Base-by-base conservation (phyloP, 2,888 invertebrate species). In the Micoletzkya japonica region DNA sequence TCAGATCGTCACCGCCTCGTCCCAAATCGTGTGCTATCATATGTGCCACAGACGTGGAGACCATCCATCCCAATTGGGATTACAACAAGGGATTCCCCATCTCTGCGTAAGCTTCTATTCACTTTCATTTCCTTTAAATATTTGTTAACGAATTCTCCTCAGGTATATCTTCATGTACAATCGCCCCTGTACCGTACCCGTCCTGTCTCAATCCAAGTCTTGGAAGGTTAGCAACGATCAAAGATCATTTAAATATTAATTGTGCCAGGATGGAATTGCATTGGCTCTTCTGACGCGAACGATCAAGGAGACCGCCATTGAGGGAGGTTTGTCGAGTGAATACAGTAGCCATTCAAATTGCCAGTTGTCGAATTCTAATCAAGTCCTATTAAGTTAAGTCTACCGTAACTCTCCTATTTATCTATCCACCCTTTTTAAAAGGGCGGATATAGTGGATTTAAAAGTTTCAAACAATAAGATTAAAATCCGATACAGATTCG, bases 161-260 rank as follows among this genome's bases (percentile, higher is more conserved):
- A 63, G 63, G 4, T 63, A 52, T 50, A 63, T 63, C 52, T 63
- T 63, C 34, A 49, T 63, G 50, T 28, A 28, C 54, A 66, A 66
- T 37, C 64, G 64, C 20, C 54, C 64, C 28, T 14, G 54, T 26
- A 52, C 37, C n/a, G 37, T 66, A 26, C 64, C 64, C 30, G 52
- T 66, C 44, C 52, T 66, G 17, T 37, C 37, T 17, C 36, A 66
- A 30, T 66, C 64, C 26, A 34, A 34, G 17, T 26, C 30, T 17
- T 66, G 64, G 64, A 66, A 66, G 64, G 63, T 63, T 50, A 50
- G 50, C 63, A 24, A 34, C 50, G 50, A 24, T 24, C 4, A 1
- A 14, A 1, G 24, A 37, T 28, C 7, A 36, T 24, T 6, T 7
- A n/a, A 63, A 0, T 50, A 50, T 63, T 30, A 36, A 63, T 63